Percentiles rank a stretch among this genome's conserved stretches.
Evolutionary conservation across 1,140 invertebrate genomes (phyloP).

Genomic region (Teleopsis dalmanni): DNA sequence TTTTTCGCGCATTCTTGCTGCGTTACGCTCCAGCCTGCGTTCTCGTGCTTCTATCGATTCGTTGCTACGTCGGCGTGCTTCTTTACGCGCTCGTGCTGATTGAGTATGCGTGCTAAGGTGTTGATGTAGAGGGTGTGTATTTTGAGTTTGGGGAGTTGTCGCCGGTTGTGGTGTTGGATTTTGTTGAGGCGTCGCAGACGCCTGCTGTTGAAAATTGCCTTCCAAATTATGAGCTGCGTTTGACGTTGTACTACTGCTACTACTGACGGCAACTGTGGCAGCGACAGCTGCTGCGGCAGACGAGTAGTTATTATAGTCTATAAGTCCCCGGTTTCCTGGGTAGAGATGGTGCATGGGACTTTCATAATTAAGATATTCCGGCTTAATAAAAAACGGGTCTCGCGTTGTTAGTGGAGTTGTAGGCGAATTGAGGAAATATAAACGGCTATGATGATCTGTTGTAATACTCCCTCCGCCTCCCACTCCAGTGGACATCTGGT

Average conservation of each 20-base stretch:
- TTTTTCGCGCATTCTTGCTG: conserved; percentile 41
- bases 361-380: conserved; percentile 43
- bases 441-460: conserved; percentile 41
- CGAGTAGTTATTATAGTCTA: conserved; percentile 37
- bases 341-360: conserved; percentile 42
- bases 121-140: conserved; percentile 31
- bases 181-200: conserved; percentile 11
- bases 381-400: conserved; percentile 40
- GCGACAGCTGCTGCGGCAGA: conserved; percentile 25
- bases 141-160: conserved; percentile 17
- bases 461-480: conserved; percentile 42
- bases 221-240: conserved; percentile 20
- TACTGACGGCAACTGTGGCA: conserved; percentile 15
- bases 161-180: background rate
- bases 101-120: conserved; percentile 31
- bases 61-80: conserved; percentile 38
- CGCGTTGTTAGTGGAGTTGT: conserved; percentile 25
- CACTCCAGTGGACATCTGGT: conserved; percentile 18
- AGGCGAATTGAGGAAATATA: conserved; percentile 41
- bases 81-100: conserved; percentile 33
- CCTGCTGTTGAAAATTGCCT: conserved; percentile 22
- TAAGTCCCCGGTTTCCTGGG: conserved; percentile 32
- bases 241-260: conserved; percentile 13
- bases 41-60: conserved; percentile 36
- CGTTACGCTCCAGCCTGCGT: conserved; percentile 36